These are phyloP conservation scores for Puffinus mauretanicus DNA, from an alignment of 2,113 vertebrate species.

Conservation along the genomic window DNA sequence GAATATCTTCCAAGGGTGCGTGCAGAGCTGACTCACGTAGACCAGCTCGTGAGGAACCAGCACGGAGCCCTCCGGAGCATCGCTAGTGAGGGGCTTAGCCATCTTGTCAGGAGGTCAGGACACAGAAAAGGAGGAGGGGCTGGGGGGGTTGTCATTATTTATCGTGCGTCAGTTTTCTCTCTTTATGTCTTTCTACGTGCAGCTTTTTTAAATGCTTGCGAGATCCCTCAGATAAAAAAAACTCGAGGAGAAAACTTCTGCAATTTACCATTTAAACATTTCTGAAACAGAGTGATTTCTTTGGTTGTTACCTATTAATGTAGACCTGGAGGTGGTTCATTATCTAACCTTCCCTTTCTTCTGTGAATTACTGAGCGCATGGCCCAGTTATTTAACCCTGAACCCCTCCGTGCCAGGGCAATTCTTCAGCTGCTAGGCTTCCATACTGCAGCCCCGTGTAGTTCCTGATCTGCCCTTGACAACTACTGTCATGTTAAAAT, in stretches of 20 bases:
- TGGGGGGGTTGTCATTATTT: neutral
- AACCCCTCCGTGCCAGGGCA: too few species aligned
- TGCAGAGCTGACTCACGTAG: fast-evolving
- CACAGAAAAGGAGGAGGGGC: neutral
- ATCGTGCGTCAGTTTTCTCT: neutral
- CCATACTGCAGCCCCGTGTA: neutral
- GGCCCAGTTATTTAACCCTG: neutral
- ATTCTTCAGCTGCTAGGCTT: neutral
- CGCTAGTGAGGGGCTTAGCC: neutral
- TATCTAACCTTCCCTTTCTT: neutral
- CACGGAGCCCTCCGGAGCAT: neutral
- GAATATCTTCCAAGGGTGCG: neutral
- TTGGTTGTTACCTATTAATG: neutral
- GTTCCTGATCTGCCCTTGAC: neutral
- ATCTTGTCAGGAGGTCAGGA: neutral
- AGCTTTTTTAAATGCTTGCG: neutral
- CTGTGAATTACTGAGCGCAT: neutral
- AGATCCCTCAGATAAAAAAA: neutral
- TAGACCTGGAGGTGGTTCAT: neutral
- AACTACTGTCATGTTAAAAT: neutral
- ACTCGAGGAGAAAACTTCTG: neutral
- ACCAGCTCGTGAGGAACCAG: neutral
- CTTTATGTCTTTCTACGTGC: neutral
- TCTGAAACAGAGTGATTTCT: neutral
- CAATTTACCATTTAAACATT: neutral